A percentile compares a stretch with the other conserved stretches of the same genome.
Conservation (phyloP, 2,888 invertebrate genomes). For the Ennomos erosarius region DNA sequence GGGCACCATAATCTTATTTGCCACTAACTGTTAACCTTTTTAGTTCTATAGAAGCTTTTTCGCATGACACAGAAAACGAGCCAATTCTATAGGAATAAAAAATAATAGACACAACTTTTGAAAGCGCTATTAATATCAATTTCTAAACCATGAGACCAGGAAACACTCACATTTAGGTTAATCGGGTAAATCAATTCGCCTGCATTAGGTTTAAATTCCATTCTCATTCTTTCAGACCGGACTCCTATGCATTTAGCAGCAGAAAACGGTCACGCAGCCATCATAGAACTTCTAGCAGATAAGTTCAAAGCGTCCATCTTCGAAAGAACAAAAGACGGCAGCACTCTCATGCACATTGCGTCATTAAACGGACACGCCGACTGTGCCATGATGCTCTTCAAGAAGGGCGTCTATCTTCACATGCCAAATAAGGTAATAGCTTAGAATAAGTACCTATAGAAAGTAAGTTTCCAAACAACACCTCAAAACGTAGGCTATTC, state of each 20-base stretch:
- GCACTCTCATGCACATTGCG: slow-evolving; percentile 99
- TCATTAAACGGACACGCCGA: slow-evolving; percentile 98
- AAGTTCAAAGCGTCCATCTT: slow-evolving; percentile 99
- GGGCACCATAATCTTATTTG: background rate
- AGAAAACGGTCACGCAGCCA: slow-evolving; percentile 97
- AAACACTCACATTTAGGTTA: too few species aligned
- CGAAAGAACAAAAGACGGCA: slow-evolving; percentile 98
- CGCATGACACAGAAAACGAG: too few species aligned
- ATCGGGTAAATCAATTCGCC: too few species aligned
- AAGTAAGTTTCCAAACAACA: too few species aligned
- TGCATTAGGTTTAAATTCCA: background rate
- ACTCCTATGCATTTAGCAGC: slow-evolving; percentile 99
- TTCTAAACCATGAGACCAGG: too few species aligned
- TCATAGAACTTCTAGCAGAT: slow-evolving; percentile 98
- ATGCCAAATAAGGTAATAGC: slow-evolving; percentile 97
- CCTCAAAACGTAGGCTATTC: too few species aligned
- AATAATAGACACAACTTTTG: too few species aligned
- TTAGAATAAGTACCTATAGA: too few species aligned
- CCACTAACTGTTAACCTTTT: too few species aligned
- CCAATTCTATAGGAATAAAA: too few species aligned
- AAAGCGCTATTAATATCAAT: too few species aligned
- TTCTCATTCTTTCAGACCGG: slow-evolving; percentile 87
- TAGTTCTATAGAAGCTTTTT: too few species aligned
- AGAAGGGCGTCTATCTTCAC: slow-evolving; percentile 98
- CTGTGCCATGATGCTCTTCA: slow-evolving; percentile 98